A percentile compares a stretch with the other conserved stretches of the same genome.
Evolutionary conservation across 2,797 vertebrate species (phyloP).

Genomic region (Gadopsis bispinosus): DNA sequence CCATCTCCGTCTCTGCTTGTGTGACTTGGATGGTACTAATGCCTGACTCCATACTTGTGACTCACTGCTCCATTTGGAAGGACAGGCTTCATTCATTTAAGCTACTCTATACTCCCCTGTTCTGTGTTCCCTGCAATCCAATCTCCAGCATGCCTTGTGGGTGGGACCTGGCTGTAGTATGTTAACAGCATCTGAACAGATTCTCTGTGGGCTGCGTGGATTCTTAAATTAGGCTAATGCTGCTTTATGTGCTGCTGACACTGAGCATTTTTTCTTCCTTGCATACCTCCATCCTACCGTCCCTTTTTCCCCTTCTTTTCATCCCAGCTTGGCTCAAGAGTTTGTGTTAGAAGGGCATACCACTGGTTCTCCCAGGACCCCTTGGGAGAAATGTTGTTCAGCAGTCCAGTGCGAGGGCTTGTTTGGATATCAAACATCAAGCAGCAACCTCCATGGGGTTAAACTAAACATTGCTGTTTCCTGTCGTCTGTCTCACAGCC

Average conservation of each 20-base stretch:
- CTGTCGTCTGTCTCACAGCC: slow-evolving; percentile 66
- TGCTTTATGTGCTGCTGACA: slow-evolving; percentile 70
- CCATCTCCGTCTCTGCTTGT: slow-evolving; percentile 56
- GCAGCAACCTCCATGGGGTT: slow-evolving; percentile 74
- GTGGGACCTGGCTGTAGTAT: slow-evolving; percentile 67
- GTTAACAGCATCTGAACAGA: slow-evolving; percentile 56
- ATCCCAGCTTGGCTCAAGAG: slow-evolving; percentile 59
- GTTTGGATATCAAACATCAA: slow-evolving; percentile 85
- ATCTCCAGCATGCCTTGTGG: slow-evolving; percentile 61
- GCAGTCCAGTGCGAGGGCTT: slow-evolving; percentile 68
- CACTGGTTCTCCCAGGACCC: slow-evolving; percentile 68
- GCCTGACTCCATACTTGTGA: slow-evolving; percentile 65
- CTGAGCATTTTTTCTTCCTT: slow-evolving; percentile 61
- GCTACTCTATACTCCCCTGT: slow-evolving; percentile 41
- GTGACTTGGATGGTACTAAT: slow-evolving; percentile 61
- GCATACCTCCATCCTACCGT: slow-evolving; percentile 58
- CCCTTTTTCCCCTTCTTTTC: slow-evolving; percentile 43
- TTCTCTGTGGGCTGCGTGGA: slow-evolving; percentile 62
- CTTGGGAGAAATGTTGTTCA: slow-evolving; percentile 67
- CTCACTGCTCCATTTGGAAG: slow-evolving; percentile 57
- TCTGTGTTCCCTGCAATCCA: slow-evolving; percentile 50
- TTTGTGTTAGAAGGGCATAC: slow-evolving; percentile 72
- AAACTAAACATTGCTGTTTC: slow-evolving; percentile 80
- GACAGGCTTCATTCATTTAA: slow-evolving; percentile 53
- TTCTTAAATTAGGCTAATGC: slow-evolving; percentile 64